Base-by-base conservation (phyloP, 1,140 invertebrate species). In the Papilio helenus region DNA sequence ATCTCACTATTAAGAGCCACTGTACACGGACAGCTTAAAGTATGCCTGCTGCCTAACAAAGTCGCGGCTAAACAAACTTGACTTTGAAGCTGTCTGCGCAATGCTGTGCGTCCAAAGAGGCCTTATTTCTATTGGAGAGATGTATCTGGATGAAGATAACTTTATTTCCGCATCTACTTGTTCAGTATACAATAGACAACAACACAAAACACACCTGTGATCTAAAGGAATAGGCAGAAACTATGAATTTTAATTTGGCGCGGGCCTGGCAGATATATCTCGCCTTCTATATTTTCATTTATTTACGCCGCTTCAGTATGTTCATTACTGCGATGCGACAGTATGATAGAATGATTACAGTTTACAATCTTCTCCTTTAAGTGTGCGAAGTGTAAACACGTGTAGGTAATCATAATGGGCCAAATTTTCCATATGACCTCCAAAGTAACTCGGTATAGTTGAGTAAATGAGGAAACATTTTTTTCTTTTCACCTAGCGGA, bases 391-490 rank as follows among this genome's bases (percentile, higher is more conserved):
- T 68, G 23, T 68, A 29, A 68, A 68, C 26, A 68, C 14, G 26
- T 55, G 12, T 68, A 16, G 14, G 10, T 46, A 46, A 68, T 29
- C 34, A 68, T 29, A 68, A 68, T 68, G 26, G 26, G 14, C 26
- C 61, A 68, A 68, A 68, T 29, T 29, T 68, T 68, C 26, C 26
- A 68, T 29, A 68, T 68, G 61, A 2, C 61, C 61, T 68, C 18
- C 61, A 29, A 68, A 26, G 61, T 65, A 65, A 65, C 61, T 65
- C 26, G 14, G 23, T 29, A 68, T 68, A 5, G 23, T 68, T 29
- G 61, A 68, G 61, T 68, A 68, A 68, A 29, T 68, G 61, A 68
- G 61, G 61, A 68, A 68, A 68, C 61, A 68, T 34, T 68, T 68
- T 68, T 61, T 68, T 68, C 23, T 68, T 68, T 68, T 29, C 61